Conservation (phyloP, 2,888 invertebrate genomes). For the Drosophila subsilvestris region DNA sequence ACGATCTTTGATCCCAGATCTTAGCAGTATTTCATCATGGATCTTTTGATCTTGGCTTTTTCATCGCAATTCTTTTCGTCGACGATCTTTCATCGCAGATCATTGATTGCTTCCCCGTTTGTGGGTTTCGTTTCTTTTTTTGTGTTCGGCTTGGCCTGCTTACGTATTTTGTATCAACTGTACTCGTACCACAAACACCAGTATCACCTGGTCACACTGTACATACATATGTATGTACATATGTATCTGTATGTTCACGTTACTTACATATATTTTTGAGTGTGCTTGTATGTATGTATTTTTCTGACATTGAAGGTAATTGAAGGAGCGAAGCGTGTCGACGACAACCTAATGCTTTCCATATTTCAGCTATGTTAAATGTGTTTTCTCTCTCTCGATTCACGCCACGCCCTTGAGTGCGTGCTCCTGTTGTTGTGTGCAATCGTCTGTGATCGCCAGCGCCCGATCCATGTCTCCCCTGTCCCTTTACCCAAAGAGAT, state of each 20-base stretch:
- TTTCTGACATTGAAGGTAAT: constrained; percentile 21
- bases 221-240: constrained; percentile 18
- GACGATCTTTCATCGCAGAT: not conserved
- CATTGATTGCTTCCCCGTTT: not conserved
- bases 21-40: not conserved
- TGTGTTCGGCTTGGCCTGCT: constrained; percentile 11
- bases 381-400: constrained; percentile 51
- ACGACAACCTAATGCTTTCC: constrained; percentile 44
- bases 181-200: constrained; percentile 4
- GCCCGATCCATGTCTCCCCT: not conserved
- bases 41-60: too few relatives aligned
- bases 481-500: not conserved
- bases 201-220: constrained; percentile 24
- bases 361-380: constrained; percentile 52
- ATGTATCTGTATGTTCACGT: constrained; percentile 9
- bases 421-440: not conserved
- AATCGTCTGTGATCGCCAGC: not conserved
- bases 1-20: not conserved
- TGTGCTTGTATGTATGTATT: constrained; percentile 9
- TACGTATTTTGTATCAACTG: constrained; percentile 10
- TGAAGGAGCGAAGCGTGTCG: constrained; percentile 39
- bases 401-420: constrained; percentile 3
- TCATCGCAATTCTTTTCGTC: not conserved
- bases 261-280: not conserved
- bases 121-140: not conserved